Conservation (phyloP, 2,888 invertebrate species). For the Orgyia antiqua region DNA sequence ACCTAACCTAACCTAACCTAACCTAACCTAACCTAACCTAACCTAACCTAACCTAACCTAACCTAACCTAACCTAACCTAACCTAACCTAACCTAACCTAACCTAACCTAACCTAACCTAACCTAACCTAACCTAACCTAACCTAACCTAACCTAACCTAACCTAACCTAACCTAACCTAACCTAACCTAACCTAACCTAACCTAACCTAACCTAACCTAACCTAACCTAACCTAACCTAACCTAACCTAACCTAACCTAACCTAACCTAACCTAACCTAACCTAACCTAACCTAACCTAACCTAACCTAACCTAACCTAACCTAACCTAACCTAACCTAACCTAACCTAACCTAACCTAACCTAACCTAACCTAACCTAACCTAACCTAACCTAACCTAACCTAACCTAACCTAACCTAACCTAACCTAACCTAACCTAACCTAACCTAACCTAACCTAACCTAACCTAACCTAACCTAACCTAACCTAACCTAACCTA, state of each 20-base stretch:
- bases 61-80: constrained; percentile 8
- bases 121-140: constrained; percentile 6
- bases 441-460: constrained; percentile 19
- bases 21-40: constrained; percentile 14
- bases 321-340: constrained; percentile 14
- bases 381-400: constrained; percentile 15
- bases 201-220: constrained; percentile 3
- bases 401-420: constrained; percentile 11
- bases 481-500: constrained; percentile 8
- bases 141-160: constrained; percentile 4
- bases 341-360: constrained; percentile 15
- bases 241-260: constrained; percentile 16
- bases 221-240: constrained; percentile 11
- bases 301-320: constrained; percentile 15
- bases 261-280: constrained; percentile 15
- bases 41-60: constrained; percentile 13
- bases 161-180: constrained; percentile 6
- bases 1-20: constrained; percentile 9
- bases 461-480: constrained; percentile 12
- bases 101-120: constrained; percentile 7
- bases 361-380: constrained; percentile 15
- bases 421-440: constrained; percentile 19
- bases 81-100: constrained; percentile 9
- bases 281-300: constrained; percentile 17
- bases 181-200: constrained; percentile 6